Conservation (phyloP, 2,113 vertebrate species). For the Balaeniceps rex region DNA sequence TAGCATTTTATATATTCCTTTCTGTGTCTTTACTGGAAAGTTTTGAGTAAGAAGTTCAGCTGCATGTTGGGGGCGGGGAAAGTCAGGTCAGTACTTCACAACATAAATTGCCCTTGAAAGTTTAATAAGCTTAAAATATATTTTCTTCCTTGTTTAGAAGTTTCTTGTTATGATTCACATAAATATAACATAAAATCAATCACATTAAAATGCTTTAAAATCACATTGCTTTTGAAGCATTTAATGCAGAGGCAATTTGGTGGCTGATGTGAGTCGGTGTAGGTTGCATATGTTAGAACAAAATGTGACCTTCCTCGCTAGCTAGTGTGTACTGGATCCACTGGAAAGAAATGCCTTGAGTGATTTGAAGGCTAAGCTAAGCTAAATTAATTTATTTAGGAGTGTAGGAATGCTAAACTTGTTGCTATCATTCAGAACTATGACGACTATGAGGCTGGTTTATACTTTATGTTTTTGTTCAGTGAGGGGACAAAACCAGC, state of each 20-base stretch:
- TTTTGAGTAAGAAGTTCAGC: not conserved
- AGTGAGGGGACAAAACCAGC: not conserved
- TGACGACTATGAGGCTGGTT: not conserved
- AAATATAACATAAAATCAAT: not conserved
- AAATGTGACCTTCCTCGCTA: not conserved
- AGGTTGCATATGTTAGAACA: not conserved
- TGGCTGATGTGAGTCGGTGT: not conserved
- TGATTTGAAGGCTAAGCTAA: not conserved
- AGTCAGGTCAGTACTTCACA: not conserved
- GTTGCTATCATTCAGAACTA: not conserved
- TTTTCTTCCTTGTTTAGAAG: not conserved
- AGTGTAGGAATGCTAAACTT: not conserved
- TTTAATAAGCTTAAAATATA: not conserved
- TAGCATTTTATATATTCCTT: not conserved
- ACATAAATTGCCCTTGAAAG: not conserved
- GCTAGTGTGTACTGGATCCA: not conserved
- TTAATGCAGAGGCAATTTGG: not conserved
- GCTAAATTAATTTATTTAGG: not conserved
- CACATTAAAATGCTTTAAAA: not conserved
- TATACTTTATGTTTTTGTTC: not conserved
- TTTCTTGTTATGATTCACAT: not conserved
- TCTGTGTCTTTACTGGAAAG: not conserved
- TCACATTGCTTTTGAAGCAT: not conserved
- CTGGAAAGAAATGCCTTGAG: not conserved
- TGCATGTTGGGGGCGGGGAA: rapidly evolving